Percentiles rank a stretch among this genome's conserved stretches.
These are phyloP conservation scores for Theocolax elegans DNA, from an alignment of 1,140 invertebrate species.

Conservation along the genomic window DNA sequence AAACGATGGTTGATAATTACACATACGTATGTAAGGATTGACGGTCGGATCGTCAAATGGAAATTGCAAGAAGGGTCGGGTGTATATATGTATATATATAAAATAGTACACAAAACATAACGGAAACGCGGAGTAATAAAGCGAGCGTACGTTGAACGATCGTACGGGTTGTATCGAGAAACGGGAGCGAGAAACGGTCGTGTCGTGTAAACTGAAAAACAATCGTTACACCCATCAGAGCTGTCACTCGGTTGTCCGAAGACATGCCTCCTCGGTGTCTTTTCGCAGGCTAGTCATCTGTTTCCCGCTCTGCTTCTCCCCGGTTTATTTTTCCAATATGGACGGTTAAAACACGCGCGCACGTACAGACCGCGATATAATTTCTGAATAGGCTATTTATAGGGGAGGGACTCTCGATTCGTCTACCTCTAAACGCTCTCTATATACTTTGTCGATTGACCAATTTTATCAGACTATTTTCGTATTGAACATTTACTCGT, in stretches of 20 bases:
- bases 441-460: no score
- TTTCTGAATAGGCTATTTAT: constrained; percentile 35
- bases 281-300: constrained; percentile 23
- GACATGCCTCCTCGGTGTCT: not conserved
- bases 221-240: constrained; percentile 18
- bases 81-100: no score
- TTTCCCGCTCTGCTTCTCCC: not conserved
- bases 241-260: constrained; percentile 29
- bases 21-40: no score
- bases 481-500: no score
- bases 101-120: no score
- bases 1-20: no score
- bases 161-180: constrained; percentile 23
- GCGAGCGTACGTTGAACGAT: not conserved
- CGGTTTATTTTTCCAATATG: constrained; percentile 41
- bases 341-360: constrained; percentile 7
- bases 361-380: no score
- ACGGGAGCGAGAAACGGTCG: not conserved
- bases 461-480: no score
- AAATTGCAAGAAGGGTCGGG: no score
- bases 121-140: constrained; percentile 22
- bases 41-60: no score
- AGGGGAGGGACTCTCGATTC: no score
- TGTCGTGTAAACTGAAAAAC: constrained; percentile 34
- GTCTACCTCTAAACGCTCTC: not conserved